Evolutionary conservation across 1,140 invertebrate genomes (phyloP).

Genomic region (Pseudachorutes palmiensis): DNA sequence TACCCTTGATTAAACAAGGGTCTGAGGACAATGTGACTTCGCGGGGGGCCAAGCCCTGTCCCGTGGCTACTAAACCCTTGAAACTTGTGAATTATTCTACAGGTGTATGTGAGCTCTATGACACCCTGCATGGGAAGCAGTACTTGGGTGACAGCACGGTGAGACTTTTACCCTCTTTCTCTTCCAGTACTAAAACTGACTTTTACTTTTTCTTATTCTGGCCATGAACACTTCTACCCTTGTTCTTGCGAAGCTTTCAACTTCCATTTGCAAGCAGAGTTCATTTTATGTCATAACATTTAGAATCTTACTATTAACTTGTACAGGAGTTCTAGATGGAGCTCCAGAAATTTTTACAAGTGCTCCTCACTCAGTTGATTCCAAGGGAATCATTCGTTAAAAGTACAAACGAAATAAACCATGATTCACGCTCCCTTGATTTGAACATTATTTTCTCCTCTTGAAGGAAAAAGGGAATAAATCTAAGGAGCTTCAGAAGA

Average conservation of each 20-base stretch:
- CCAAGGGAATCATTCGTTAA: not conserved
- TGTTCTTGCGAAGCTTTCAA: not conserved
- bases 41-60: too few relatives aligned
- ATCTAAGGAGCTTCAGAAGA: too few relatives aligned
- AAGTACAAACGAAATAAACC: not conserved
- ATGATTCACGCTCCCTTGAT: not conserved
- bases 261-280: not conserved
- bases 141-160: not conserved
- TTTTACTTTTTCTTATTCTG: not conserved
- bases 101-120: conserved; percentile 26
- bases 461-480: too few relatives aligned
- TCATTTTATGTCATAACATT: not conserved
- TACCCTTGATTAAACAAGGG: too few relatives aligned
- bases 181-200: not conserved
- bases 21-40: too few relatives aligned
- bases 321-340: not conserved
- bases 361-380: not conserved
- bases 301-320: too few relatives aligned
- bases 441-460: not conserved
- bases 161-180: not conserved
- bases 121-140: conserved; percentile 27
- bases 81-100: conserved; percentile 31
- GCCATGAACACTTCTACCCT: too few relatives aligned
- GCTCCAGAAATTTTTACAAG: not conserved
- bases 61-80: conserved; percentile 23